phyloP scores from a whole-genome alignment of 2,888 invertebrate genomes.

The Loripinus fragilis region DNA sequence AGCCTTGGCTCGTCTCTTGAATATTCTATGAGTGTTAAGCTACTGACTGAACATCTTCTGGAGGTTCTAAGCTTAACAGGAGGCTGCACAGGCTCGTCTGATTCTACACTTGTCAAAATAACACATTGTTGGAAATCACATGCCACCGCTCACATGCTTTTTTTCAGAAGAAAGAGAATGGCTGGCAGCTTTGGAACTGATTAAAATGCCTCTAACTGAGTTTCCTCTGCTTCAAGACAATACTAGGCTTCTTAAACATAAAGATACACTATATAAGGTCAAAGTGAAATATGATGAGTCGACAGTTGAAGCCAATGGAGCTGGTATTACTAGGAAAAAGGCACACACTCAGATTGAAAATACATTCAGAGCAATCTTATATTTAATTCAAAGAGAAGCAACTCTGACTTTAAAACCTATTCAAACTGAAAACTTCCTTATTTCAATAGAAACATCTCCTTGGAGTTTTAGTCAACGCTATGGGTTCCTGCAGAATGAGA shows the following conservation, averaged over 20 bases:
- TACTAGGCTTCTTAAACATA: slow-evolving; percentile 33
- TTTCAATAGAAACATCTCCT: slow-evolving; percentile 18
- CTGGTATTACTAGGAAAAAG: not conserved
- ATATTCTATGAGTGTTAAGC: too few relatives aligned
- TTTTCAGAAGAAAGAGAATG: not conserved
- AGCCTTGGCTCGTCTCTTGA: too few relatives aligned
- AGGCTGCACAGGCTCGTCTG: too few relatives aligned
- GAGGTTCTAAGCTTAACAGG: too few relatives aligned
- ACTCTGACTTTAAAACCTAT: slow-evolving; percentile 29
- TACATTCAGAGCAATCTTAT: slow-evolving; percentile 35
- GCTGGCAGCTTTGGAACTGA: not conserved
- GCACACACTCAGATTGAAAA: slow-evolving; percentile 42
- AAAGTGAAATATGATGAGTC: slow-evolving; percentile 29
- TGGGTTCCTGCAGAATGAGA: slow-evolving; percentile 32
- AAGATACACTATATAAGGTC: slow-evolving; percentile 38
- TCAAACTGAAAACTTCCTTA: slow-evolving; percentile 30
- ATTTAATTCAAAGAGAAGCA: slow-evolving; percentile 27
- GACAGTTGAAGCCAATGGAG: not conserved
- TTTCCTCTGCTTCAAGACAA: slow-evolving; percentile 44
- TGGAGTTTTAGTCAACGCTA: slow-evolving; percentile 37
- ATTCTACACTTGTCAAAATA: too few relatives aligned
- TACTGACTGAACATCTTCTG: too few relatives aligned
- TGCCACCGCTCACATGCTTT: too few relatives aligned
- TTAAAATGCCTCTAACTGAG: slow-evolving; percentile 30
- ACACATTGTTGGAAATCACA: too few relatives aligned